Conservation (phyloP, 2,888 invertebrate species). For the Trichopoda pennipes region DNA sequence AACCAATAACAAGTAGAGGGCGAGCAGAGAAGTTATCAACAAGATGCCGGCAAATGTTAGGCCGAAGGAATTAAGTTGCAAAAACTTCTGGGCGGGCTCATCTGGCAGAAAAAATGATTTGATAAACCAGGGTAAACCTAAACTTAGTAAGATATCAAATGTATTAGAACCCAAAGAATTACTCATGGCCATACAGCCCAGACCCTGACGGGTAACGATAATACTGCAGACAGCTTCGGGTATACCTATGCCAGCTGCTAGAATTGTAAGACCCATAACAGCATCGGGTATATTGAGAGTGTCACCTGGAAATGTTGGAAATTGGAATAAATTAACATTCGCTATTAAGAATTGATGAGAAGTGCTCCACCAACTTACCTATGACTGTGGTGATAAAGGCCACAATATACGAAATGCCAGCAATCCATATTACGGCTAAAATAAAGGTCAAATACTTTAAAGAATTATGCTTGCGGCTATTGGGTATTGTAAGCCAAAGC, state of each 20-base stretch:
- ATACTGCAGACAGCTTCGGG: constrained; percentile 96
- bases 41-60: constrained; percentile 92
- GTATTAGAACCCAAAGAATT: constrained; percentile 95
- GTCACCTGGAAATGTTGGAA: constrained; percentile 87
- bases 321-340: not conserved
- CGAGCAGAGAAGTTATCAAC: constrained; percentile 88
- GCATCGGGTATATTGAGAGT: constrained; percentile 94
- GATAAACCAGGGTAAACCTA: constrained; percentile 93
- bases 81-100: constrained; percentile 87
- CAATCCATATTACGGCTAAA: constrained; percentile 95
- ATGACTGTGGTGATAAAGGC: constrained; percentile 96
- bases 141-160: constrained; percentile 91
- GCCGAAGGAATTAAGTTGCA: constrained; percentile 91
- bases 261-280: constrained; percentile 95
- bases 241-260: constrained; percentile 94
- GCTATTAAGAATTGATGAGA: too few relatives aligned
- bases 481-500: constrained; percentile 91
- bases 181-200: constrained; percentile 93
- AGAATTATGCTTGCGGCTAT: constrained; percentile 90
- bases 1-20: constrained; percentile 89
- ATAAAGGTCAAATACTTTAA: constrained; percentile 92
- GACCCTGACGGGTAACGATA: constrained; percentile 95
- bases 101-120: constrained; percentile 88
- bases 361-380: constrained; percentile 82
- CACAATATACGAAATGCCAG: constrained; percentile 91